Conservation (phyloP, 2,888 invertebrate species). For the Lycophotia porphyrea region DNA sequence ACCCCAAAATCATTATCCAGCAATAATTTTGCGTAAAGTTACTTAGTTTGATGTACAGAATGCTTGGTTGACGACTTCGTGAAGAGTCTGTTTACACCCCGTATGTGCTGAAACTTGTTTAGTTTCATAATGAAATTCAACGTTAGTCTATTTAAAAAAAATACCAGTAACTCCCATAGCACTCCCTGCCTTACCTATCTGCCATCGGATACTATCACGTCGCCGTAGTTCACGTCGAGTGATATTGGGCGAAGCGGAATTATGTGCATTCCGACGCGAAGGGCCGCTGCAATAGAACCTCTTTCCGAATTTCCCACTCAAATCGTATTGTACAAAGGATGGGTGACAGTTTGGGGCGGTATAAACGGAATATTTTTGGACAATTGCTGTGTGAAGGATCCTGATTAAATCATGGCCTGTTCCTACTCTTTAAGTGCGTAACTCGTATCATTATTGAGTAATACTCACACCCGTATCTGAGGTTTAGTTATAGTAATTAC, state of each 20-base stretch:
- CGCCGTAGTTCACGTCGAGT: constrained; percentile 73
- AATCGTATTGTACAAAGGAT: constrained; percentile 54
- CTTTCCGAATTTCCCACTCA: constrained; percentile 42
- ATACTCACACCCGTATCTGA: no score
- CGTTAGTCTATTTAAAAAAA: not conserved
- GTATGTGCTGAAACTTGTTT: not conserved
- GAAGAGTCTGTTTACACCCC: no score
- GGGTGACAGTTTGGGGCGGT: constrained; percentile 18
- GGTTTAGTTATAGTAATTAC: no score
- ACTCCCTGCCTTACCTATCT: constrained; percentile 28
- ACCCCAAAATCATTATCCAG: no score
- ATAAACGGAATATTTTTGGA: constrained; percentile 25
- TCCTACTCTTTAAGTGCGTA: not conserved
- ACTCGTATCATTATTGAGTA: not conserved
- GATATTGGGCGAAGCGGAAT: constrained; percentile 78
- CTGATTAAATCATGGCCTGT: not conserved
- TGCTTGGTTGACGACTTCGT: no score
- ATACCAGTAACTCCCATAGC: constrained; percentile 19
- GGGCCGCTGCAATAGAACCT: constrained; percentile 67
- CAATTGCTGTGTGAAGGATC: constrained; percentile 10
- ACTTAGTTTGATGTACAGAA: no score
- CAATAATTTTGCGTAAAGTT: no score
- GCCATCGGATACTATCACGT: constrained; percentile 68
- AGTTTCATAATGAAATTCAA: not conserved
- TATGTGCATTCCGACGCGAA: constrained; percentile 79